These are phyloP conservation scores for Carterocephalus palaemon DNA, from an alignment of 2,888 invertebrate genomes.

Conservation along the genomic window DNA sequence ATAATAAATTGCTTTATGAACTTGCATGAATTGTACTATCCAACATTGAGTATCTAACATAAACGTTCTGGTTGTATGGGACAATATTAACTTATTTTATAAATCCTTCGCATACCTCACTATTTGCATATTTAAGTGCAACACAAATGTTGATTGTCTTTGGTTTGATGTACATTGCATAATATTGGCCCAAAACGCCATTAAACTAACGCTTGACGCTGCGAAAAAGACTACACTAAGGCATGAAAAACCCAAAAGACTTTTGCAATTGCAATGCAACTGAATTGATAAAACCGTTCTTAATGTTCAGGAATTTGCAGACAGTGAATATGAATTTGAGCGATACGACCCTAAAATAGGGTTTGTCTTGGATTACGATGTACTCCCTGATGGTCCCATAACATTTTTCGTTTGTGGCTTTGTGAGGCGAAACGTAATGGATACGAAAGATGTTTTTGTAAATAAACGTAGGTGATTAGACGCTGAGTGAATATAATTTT, in stretches of 20 bases:
- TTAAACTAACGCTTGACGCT: constrained; percentile 59
- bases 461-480: constrained; percentile 70
- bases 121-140: too few relatives aligned
- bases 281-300: constrained; percentile 53
- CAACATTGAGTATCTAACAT: constrained; percentile 19
- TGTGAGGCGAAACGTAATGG: constrained; percentile 43
- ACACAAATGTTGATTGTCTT: too few relatives aligned
- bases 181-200: constrained; percentile 42
- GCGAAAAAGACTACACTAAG: constrained; percentile 44
- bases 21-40: constrained; percentile 45
- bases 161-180: too few relatives aligned
- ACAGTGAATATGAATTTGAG: constrained; percentile 50
- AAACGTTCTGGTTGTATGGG: constrained; percentile 20
- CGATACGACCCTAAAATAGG: constrained; percentile 67
- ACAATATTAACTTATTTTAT: constrained; percentile 20
- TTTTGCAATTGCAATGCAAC: constrained; percentile 38
- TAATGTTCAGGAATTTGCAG: constrained; percentile 66
- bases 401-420: constrained; percentile 52
- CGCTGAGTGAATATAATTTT: constrained; percentile 45
- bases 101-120: too few relatives aligned
- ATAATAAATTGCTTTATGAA: constrained; percentile 44
- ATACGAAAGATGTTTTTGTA: constrained; percentile 48
- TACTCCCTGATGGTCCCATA: constrained; percentile 41
- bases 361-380: constrained; percentile 55
- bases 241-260: constrained; percentile 42